Percentiles rank a stretch among this genome's conserved stretches.
These are phyloP conservation scores for Malurus melanocephalus DNA, from an alignment of 2,113 vertebrate species.

Conservation along the genomic window DNA sequence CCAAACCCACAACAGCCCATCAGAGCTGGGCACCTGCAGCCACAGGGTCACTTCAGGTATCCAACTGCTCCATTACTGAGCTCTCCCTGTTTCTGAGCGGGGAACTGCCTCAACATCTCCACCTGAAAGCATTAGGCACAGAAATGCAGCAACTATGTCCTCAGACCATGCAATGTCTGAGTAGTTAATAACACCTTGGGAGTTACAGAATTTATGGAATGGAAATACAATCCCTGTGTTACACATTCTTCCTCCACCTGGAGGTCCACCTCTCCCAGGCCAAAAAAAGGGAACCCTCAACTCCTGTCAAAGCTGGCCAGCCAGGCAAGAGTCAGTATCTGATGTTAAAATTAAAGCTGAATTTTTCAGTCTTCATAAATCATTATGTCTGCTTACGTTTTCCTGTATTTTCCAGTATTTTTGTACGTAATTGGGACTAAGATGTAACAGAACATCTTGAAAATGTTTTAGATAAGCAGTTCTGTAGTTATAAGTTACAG, in stretches of 20 bases:
- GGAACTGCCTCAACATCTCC: not conserved
- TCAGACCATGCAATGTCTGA: rapidly evolving
- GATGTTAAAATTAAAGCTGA: not conserved
- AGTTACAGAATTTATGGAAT: not conserved
- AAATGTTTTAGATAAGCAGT: not conserved
- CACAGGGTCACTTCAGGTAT: not conserved
- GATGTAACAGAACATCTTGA: not conserved
- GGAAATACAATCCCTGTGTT: not conserved
- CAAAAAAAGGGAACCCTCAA: not conserved
- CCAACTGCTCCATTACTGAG: not conserved
- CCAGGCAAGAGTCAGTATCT: not conserved
- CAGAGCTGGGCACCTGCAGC: not conserved
- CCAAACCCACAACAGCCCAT: not conserved
- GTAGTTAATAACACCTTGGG: not conserved
- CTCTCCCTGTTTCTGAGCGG: not conserved
- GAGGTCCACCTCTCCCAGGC: rapidly evolving
- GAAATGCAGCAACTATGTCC: not conserved
- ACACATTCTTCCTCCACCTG: not conserved
- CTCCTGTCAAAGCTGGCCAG: not conserved
- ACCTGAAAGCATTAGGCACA: not conserved
- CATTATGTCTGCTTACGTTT: not conserved
- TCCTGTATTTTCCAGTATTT: not conserved
- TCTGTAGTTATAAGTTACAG: not conserved
- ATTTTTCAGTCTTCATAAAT: not conserved
- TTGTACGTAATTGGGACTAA: not conserved